Base-by-base conservation (phyloP, 1,140 invertebrate species). In the Schlechtendalia chinensis region DNA sequence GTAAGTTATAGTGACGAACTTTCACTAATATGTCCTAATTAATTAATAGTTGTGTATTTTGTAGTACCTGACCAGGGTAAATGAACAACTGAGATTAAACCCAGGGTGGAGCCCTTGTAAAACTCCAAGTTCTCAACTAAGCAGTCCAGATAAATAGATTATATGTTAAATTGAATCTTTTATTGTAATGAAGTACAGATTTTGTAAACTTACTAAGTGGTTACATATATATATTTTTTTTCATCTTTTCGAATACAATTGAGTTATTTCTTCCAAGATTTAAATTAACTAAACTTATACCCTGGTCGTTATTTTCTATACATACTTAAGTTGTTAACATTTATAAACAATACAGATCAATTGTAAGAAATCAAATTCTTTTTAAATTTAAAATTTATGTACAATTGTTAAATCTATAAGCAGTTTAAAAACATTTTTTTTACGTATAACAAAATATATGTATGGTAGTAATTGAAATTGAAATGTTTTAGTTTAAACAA, bases 11-110 rank as follows among this genome's bases (percentile, higher is more conserved):
- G 10, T 19, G 56, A 63, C 5, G 4, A 19, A 63, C 16, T 12
- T 47, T 54, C 1, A 53, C 32, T 29, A 39, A 8, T 47, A 63
- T 63, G 58, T 79, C 56, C 39, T 59, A 61, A 79, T 61, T 59
- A 61, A 79, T 79, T 50, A 79, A 79, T 19, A 61, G 56, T 47
- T 79, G 39, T 61, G 39, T 79, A 79, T 61, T 79, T 79, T 79
- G n/a, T 79, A 79, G 75, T 79, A 79, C 58, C 75, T 79, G 75
- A 79, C n/a, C 75, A 79, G 75, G 75, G 75, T 79, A 79, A 79
- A 32, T 79, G 61, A 79, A 79, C 8, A 22, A 50, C 24, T 10
- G 56, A 39, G 32, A 27, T 61, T 47, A 27, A 19, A 61, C 24
- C n/a, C 58, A 61, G 56, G 74, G 56, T 79, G 39, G 58, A 63